Evolutionary conservation across 2,113 vertebrate species (phyloP), one percentile per base, ranked within the genome.

Genomic region (Dicerorhinus sumatrensis): DNA sequence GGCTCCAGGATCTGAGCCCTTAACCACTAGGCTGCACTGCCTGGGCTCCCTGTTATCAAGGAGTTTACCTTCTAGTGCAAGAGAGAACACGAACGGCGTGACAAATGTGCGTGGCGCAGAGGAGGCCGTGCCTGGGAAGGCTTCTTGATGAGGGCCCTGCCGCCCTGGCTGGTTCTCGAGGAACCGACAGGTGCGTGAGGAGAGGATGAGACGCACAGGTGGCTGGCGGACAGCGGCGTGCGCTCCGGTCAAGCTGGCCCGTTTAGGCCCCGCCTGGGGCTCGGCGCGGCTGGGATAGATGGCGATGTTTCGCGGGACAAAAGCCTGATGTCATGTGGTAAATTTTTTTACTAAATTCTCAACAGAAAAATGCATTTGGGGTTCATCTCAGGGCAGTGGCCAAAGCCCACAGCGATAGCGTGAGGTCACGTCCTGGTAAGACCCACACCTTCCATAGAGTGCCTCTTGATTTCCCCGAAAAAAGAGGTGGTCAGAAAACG

Each of bases 201-300:
- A 48, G 81, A 39, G 46, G 39, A 14, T 0, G 14, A 27, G 33
- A 6, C 5, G 6, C 12, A 1, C 51, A 33, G n/a, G 1, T 46
- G 10, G 29, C 42, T 36, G 33, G 2, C 0, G 3, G 27, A 20
- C 46, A 23, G 7, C 2, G 2, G 46, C 2, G 0, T 25, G 14
- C 14, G 8, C 14, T 23, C 29, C 27, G 1, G 12, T 42, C 3
- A 29, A 76, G 77, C 46, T 20, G 67, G 67, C 9, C 29, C 2
- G 5, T 42, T 7, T 14, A 2, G 85, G 13, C 79, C 51, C 18
- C 67, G 31, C 21, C 51, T 46, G 54, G 58, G 36, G 17, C 8
- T 51, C 5, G 31, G 6, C 6, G 1, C 36, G 25, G 1, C 77
- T 75, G 62, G 72, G 54, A 27, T 6, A 60, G n/a, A 75, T 8